phyloP scores from a whole-genome alignment of 2,888 invertebrate species.

The Perdita meconis region DNA sequence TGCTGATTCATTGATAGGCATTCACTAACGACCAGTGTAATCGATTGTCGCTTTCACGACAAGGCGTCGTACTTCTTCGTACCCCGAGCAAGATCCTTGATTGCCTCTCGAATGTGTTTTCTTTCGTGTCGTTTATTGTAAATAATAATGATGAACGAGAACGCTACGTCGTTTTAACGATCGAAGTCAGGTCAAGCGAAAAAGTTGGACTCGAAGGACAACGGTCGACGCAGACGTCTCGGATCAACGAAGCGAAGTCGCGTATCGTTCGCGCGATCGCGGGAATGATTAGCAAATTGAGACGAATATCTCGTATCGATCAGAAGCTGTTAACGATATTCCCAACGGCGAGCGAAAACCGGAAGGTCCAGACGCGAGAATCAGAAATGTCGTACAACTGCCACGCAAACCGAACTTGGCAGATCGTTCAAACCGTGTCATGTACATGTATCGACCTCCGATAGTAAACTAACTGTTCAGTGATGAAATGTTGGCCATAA shows the following conservation, averaged over 20 bases:
- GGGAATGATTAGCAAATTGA: conserved; percentile 35
- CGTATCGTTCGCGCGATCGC: no score
- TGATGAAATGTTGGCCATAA: no score
- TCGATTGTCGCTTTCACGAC: conserved; percentile 40
- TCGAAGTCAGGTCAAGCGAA: not conserved
- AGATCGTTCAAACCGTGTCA: conserved; percentile 14
- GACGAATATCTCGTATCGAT: no score
- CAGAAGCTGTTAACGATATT: conserved; percentile 39
- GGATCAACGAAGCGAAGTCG: no score
- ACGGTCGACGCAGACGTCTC: conserved; percentile 19
- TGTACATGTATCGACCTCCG: conserved; percentile 17
- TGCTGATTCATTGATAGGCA: conserved; percentile 75
- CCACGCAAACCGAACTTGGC: no score
- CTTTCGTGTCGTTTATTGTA: conserved; percentile 39
- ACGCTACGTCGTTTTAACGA: no score
- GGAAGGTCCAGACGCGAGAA: conserved; percentile 29
- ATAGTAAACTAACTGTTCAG: conserved; percentile 19
- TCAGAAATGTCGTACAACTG: conserved; percentile 29
- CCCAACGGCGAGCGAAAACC: conserved; percentile 32
- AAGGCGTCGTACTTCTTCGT: conserved; percentile 41
- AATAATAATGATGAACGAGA: conserved; percentile 22
- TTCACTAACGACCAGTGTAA: conserved; percentile 65
- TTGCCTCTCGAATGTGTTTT: conserved; percentile 51
- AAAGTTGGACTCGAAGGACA: conserved; percentile 45
- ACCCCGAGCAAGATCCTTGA: conserved; percentile 41